Base-by-base conservation (phyloP, 1,140 invertebrate species). In the Calliphora vicina region DNA sequence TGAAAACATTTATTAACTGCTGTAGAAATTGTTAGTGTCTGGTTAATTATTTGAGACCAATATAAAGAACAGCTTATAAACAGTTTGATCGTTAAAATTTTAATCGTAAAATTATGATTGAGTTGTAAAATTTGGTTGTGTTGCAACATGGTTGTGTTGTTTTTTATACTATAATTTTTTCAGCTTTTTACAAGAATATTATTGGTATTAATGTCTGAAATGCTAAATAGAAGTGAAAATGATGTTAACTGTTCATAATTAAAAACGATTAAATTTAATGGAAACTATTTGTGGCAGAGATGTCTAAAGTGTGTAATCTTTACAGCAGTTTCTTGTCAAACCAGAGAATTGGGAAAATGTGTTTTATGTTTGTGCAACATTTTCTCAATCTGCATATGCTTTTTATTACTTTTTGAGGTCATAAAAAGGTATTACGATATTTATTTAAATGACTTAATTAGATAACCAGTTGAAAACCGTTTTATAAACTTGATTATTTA, bases 91-190 rank as follows among this genome's bases (percentile, higher is more conserved):
- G 27, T 78, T 78, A 78, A 78, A 78, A 23, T 5, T 78, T 78
- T 23, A 45, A 78, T 78, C 74, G 20, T 78, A 78, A 78, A 78
- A 78, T 23, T 78, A 78, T 78, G 74, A 78, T 78, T 45, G 74
- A 78, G 74, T 78, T 78, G 35, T 78, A 78, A 78, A 78, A 78
- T 45, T 78, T 43, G n/a, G 15, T n/a, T n/a, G n/a, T 23, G 74
- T n/a, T 50, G 45, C 45, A 17, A 17, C 45, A 50, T 50, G 45
- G 12, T n/a, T 50, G 12, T 50, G 3, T 50, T 78, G 23, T 45
- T 25, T 78, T 20, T 35, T 10, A 35, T 10, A 35, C 10, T 35
- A 35, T 35, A 8, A 35, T 78, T 23, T 13, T 43, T 23, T 43
- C 35, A 43, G 74, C 35, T 78, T 78, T n/a, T 78, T 20, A 67